Evolutionary conservation across 2,113 vertebrate species (phyloP), one percentile per base, ranked within the genome.

Genomic region (Dissostichus mawsoni): DNA sequence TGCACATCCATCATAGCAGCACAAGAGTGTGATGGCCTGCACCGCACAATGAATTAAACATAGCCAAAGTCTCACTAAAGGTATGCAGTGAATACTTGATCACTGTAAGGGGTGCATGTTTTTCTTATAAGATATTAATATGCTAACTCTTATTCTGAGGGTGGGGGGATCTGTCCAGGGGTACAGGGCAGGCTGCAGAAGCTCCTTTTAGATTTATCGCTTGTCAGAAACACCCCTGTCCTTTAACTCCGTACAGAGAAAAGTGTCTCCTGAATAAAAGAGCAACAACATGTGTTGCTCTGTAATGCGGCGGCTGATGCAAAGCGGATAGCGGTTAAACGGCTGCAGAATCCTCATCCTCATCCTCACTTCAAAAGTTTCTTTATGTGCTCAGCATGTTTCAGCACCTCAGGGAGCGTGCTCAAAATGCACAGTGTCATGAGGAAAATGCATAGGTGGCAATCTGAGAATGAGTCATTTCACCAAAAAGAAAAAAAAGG

Each of bases 11-110:
- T 93, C 92, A 93, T 36, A 57, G 73, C 25, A 90, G 87, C 88
- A 76, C 65, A 75, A 78, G 77, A 89, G 66, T 84, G 78, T 81
- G 90, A 87, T 89, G 81, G 80, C 73, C 73, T 47, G 76, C 78
- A n/a, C 77, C 13, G 18, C 70, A 50, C 89, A 74, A 92, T 93
- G 87, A 92, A 93, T 94, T 92, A 93, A 92, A 92, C 90, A 90
- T 92, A 59, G 41, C 80, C 80, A 71, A 87, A 92, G 83, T 76
- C 90, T 87, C 69, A 68, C 71, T 89, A 86, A 91, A 93, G 90
- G 88, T 92, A 91, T 90, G 91, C 89, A 76, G 88, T 92, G 90
- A 93, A 93, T 93, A 92, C 91, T 90, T 94, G 90, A 93, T 93
- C 87, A 87, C 83, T 76, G 81, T 85, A 74, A 89, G 78, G 80